Evolutionary conservation across 2,113 vertebrate genomes (phyloP).

Genomic region (Phalacrocorax carbo): DNA sequence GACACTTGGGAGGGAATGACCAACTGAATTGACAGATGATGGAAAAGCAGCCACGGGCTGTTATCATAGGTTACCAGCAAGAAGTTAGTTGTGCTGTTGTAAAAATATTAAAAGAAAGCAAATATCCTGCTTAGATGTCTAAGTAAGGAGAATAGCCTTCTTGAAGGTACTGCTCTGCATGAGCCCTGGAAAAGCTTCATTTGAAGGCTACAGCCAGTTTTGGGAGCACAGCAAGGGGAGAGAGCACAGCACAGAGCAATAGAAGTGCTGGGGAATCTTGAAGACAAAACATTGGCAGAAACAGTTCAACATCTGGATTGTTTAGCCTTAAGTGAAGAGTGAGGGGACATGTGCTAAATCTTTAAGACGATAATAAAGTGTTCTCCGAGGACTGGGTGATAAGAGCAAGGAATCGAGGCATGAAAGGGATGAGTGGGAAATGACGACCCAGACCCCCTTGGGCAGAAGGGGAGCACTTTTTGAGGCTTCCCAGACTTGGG

Average conservation of each 20-base stretch:
- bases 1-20: background rate
- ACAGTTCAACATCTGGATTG: background rate
- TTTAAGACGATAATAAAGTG: background rate
- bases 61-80: background rate
- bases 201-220: background rate
- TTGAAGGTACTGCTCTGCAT: background rate
- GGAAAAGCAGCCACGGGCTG: background rate
- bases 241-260: background rate
- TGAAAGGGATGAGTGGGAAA: background rate
- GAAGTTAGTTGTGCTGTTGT: background rate
- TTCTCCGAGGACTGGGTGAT: background rate
- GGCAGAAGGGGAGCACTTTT: background rate
- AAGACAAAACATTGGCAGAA: background rate
- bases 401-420: background rate
- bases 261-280: background rate
- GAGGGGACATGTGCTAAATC: background rate
- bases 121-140: background rate
- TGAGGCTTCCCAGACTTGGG: background rate
- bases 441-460: background rate
- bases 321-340: background rate
- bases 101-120: background rate
- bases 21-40: background rate
- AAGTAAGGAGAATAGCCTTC: background rate
- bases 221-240: background rate
- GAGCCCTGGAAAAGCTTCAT: background rate